A percentile compares a stretch with the other conserved stretches of the same genome.
Conservation (phyloP, 2,888 invertebrate species). For the Drosophila setosimentum region DNA sequence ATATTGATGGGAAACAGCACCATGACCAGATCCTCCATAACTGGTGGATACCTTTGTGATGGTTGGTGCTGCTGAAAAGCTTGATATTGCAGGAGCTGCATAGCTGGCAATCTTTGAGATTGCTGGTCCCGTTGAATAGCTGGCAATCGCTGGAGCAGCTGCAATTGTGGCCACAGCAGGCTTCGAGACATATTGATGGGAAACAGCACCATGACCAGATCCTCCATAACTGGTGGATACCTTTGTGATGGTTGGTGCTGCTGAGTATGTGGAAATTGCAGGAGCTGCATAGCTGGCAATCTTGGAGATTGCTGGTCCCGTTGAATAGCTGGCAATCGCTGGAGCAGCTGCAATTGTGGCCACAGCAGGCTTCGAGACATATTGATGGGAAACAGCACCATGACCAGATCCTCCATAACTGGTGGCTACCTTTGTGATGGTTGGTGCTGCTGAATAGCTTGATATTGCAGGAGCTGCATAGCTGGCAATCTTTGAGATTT, state of each 20-base stretch:
- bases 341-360: not conserved
- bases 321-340: constrained; percentile 38
- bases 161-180: constrained; percentile 33
- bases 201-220: constrained; percentile 23
- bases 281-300: not conserved
- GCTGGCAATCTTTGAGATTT: not conserved
- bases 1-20: constrained; percentile 30
- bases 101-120: not conserved
- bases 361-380: constrained; percentile 68
- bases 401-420: not conserved
- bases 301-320: constrained; percentile 35
- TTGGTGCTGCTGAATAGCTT: not conserved
- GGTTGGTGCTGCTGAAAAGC: too few relatives aligned
- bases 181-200: constrained; percentile 69
- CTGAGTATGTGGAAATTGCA: not conserved
- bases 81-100: too few relatives aligned
- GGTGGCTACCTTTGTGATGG: not conserved
- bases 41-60: too few relatives aligned
- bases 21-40: not conserved
- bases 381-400: constrained; percentile 32
- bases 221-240: not conserved
- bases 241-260: not conserved
- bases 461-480: not conserved
- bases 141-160: too few relatives aligned
- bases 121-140: constrained; percentile 28